Conservation (phyloP, 2,888 invertebrate genomes). For the Ornithoptera priamus region DNA sequence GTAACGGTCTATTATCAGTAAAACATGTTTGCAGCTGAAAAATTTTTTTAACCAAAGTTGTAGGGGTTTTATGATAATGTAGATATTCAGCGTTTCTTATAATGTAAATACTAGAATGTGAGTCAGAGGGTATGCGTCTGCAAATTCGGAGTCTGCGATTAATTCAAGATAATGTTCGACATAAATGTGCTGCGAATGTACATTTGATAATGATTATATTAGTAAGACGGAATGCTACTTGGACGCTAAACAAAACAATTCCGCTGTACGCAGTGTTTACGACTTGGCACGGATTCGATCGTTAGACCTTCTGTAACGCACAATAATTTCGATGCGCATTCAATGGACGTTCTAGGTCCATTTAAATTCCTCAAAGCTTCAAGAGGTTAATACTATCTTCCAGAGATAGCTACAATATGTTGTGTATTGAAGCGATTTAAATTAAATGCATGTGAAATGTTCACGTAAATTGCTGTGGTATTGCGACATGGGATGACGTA, state of each 20-base stretch:
- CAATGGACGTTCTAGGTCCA: constrained; percentile 38
- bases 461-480: background rate
- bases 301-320: constrained; percentile 42
- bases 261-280: constrained; percentile 47
- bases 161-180: constrained; percentile 8
- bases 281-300: constrained; percentile 58
- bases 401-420: constrained; percentile 10
- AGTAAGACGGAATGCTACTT: constrained; percentile 11
- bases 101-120: background rate
- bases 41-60: background rate
- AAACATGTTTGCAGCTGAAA: no score
- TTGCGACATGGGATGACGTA: background rate
- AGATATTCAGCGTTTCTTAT: background rate
- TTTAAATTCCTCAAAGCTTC: constrained; percentile 34
- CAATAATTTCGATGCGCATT: constrained; percentile 39
- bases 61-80: background rate
- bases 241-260: constrained; percentile 18
- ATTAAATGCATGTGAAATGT: background rate
- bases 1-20: no score
- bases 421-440: constrained; percentile 1
- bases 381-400: constrained; percentile 6
- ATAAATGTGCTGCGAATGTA: constrained; percentile 15
- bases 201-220: constrained; percentile 24
- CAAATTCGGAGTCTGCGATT: constrained; percentile 1
- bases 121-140: constrained; percentile 6